A percentile compares a stretch with the other conserved stretches of the same genome.
These are phyloP conservation scores for Actinemys pallida DNA, from an alignment of 2,113 vertebrate species.

Conservation along the genomic window DNA sequence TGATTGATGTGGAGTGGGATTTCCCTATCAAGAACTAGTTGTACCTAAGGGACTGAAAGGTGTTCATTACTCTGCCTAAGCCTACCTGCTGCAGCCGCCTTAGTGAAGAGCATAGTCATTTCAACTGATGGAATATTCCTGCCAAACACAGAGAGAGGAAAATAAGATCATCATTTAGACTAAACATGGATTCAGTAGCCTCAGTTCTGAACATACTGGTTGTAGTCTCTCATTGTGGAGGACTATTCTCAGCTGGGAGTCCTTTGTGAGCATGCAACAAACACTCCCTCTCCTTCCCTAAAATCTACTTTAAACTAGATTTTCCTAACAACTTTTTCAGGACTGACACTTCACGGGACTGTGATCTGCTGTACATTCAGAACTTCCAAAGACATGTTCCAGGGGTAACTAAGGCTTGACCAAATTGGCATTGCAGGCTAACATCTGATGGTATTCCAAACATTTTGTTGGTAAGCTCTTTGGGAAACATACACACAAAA, in stretches of 20 bases:
- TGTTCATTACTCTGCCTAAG: too few species aligned
- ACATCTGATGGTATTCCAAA: background rate
- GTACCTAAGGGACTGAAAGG: too few species aligned
- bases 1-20: too few species aligned
- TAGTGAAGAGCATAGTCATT: too few species aligned
- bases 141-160: too few species aligned
- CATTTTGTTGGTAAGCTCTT: background rate
- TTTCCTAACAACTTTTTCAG: background rate
- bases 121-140: too few species aligned
- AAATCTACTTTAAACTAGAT: background rate
- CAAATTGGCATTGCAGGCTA: background rate
- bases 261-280: background rate
- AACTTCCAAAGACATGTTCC: background rate
- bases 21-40: too few species aligned
- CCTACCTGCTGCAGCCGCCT: too few species aligned
- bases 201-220: too few species aligned
- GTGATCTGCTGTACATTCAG: background rate
- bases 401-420: background rate
- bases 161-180: too few species aligned
- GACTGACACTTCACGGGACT: background rate
- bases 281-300: too few species aligned
- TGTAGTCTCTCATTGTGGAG: background rate
- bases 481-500: background rate
- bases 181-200: too few species aligned
- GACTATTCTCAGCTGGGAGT: background rate